Percentiles rank a stretch among this genome's conserved stretches.
These are phyloP conservation scores for Microtus oregoni DNA, from an alignment of 2,113 vertebrate genomes.

Conservation along the genomic window DNA sequence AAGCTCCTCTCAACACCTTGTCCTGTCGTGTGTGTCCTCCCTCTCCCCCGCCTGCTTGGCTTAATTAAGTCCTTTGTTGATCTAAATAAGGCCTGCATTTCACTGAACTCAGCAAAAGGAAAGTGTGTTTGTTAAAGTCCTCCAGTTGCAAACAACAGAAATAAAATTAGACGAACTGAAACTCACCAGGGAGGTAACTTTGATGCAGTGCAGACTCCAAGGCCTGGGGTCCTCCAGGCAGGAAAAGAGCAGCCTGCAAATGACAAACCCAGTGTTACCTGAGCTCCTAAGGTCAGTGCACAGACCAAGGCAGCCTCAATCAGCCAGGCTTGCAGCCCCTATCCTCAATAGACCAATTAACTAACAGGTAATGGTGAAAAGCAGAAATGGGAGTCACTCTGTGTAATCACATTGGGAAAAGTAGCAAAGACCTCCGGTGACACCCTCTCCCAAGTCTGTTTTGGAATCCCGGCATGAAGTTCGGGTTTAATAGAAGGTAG, in stretches of 20 bases:
- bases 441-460: neutral
- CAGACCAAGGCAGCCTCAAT: neutral
- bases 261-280: neutral
- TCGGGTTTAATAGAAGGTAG: neutral
- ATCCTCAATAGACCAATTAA: neutral
- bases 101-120: conserved; percentile 73
- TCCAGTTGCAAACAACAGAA: conserved; percentile 45
- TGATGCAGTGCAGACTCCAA: neutral
- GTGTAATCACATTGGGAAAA: no score
- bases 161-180: conserved; percentile 37
- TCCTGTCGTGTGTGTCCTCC: neutral
- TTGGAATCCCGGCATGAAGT: no score
- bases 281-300: neutral
- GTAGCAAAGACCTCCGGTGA: neutral
- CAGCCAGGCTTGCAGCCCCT: neutral
- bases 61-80: conserved; percentile 76
- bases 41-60: conserved; percentile 1
- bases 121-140: conserved; percentile 34
- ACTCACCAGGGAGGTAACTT: neutral
- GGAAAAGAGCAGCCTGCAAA: neutral
- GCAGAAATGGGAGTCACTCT: neutral
- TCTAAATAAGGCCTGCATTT: conserved; percentile 71
- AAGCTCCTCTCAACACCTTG: neutral
- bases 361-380: neutral
- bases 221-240: neutral